Conservation (phyloP, 1,140 invertebrate genomes). For the Bombyx mori region DNA sequence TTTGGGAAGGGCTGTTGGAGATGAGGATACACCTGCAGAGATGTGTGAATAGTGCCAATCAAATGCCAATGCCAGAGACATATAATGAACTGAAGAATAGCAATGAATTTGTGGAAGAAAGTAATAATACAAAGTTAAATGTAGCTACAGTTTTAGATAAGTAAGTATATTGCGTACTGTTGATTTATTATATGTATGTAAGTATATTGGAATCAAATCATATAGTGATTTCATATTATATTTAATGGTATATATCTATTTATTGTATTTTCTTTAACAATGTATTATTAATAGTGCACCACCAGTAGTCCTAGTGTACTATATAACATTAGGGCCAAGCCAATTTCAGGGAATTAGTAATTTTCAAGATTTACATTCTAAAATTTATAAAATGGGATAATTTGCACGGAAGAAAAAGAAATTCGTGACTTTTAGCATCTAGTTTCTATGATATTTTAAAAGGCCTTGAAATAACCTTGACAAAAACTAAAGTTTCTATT, state of each 20-base stretch:
- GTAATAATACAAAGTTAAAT: slow-evolving; percentile 68
- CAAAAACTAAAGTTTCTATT: too few species aligned
- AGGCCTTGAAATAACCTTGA: too few species aligned
- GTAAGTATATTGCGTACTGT: slow-evolving; percentile 32
- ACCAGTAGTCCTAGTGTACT: too few species aligned
- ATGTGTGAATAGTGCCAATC: slow-evolving; percentile 80
- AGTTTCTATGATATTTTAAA: too few species aligned
- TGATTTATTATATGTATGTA: slow-evolving; percentile 6
- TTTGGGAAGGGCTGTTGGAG: slow-evolving; percentile 90
- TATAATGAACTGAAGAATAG: slow-evolving; percentile 66
- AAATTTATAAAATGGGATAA: too few species aligned
- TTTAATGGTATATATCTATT: background rate
- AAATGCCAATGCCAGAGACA: slow-evolving; percentile 78
- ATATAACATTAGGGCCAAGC: too few species aligned
- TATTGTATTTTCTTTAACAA: too few species aligned
- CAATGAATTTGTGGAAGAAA: slow-evolving; percentile 70
- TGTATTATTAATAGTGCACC: too few species aligned
- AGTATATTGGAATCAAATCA: background rate
- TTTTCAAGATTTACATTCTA: too few species aligned
- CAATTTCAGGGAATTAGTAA: too few species aligned
- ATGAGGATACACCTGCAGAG: slow-evolving; percentile 89
- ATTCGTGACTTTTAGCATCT: too few species aligned
- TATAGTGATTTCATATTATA: background rate
- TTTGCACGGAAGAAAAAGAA: too few species aligned
- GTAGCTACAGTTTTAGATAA: slow-evolving; percentile 76